Conservation (phyloP, 2,113 vertebrate genomes). For the Regulus satrapa region DNA sequence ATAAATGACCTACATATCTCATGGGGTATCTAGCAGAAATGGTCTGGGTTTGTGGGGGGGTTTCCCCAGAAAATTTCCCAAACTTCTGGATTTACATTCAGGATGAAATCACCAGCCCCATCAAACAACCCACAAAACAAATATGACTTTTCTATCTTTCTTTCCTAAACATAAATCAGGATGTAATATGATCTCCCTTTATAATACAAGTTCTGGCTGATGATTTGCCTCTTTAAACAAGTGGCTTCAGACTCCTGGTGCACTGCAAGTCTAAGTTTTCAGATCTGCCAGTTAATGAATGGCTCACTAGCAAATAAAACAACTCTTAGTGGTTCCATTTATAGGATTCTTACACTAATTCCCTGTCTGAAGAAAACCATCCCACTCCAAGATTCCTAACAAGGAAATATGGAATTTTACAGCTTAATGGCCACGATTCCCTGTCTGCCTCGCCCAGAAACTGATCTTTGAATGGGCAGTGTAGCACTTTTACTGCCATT, state of each 20-base stretch:
- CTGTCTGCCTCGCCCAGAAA: neutral
- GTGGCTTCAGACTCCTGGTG: neutral
- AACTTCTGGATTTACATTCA: neutral
- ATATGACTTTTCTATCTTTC: neutral
- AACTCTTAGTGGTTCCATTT: neutral
- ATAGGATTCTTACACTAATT: neutral
- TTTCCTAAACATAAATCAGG: neutral
- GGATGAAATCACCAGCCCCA: neutral
- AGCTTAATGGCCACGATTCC: neutral
- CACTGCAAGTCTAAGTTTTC: neutral
- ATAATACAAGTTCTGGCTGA: neutral
- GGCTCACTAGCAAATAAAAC: neutral
- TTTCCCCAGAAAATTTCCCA: neutral
- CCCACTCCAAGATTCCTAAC: neutral
- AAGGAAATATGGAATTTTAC: neutral
- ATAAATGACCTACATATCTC: neutral
- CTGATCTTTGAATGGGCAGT: neutral
- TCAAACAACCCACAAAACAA: neutral
- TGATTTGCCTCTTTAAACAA: neutral
- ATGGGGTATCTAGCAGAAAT: neutral
- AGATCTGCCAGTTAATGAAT: neutral
- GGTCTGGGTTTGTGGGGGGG: accelerated
- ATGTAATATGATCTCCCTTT: neutral
- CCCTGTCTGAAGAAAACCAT: neutral
- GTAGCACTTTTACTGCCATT: neutral